Conservation (phyloP, 1,140 invertebrate genomes). For the Apis cerana region DNA sequence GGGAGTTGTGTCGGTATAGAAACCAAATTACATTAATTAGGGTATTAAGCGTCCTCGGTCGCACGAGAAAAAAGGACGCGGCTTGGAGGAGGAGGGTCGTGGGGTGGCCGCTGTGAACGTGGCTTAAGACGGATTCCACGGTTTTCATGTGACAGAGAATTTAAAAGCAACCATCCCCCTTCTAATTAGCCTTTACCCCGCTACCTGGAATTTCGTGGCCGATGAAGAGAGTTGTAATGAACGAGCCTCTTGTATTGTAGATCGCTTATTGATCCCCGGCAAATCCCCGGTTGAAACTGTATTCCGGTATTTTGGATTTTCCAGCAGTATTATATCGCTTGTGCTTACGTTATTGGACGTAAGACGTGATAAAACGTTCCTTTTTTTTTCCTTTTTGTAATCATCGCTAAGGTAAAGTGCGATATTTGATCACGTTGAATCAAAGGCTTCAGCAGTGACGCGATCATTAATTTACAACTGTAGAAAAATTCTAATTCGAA, state of each 20-base stretch:
- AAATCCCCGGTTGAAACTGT: neutral
- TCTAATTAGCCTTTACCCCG: constrained; percentile 45
- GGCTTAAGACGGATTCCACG: constrained; percentile 70
- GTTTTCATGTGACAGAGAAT: constrained; percentile 63
- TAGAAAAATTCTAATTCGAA: neutral
- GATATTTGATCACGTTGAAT: neutral
- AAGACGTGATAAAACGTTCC: neutral
- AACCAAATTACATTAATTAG: constrained; percentile 74
- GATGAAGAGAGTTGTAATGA: constrained; percentile 18
- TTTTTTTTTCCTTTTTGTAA: neutral
- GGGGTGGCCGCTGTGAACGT: neutral
- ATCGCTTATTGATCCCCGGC: constrained; percentile 6
- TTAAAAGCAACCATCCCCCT: constrained; percentile 36
- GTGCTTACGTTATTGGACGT: neutral
- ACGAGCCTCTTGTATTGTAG: constrained; percentile 7
- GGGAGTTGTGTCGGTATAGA: constrained; percentile 62
- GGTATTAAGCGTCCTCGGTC: constrained; percentile 66
- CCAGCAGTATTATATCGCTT: neutral
- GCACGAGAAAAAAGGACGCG: constrained; percentile 32
- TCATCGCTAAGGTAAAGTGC: neutral
- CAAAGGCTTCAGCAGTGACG: constrained; percentile 10
- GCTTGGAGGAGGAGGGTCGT: neutral
- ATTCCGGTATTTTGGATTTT: neutral
- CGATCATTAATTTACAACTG: neutral
- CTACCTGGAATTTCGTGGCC: neutral